phyloP scores from a whole-genome alignment of 1,140 invertebrate species.

The Caenorhabditis tropicalis region DNA sequence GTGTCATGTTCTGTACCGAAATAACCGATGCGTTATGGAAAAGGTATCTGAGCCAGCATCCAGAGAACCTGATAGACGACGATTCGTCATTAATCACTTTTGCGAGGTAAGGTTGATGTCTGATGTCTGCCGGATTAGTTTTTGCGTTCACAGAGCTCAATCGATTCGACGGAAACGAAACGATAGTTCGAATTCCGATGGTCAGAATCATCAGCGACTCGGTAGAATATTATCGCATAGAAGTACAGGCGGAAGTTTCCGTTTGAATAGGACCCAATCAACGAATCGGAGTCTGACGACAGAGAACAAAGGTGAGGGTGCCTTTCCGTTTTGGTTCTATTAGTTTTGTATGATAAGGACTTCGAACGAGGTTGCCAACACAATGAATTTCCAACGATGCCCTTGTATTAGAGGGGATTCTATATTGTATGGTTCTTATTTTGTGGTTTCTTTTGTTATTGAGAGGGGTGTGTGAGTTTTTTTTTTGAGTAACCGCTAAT shows the following conservation, averaged over 20 bases:
- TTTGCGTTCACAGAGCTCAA: conserved; percentile 29
- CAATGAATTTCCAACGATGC: too few species aligned
- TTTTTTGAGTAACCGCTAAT: not conserved
- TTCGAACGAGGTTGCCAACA: too few species aligned
- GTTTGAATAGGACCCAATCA: conserved; percentile 50
- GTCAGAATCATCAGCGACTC: conserved; percentile 46
- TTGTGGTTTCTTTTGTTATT: too few species aligned
- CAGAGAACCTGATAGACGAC: conserved; percentile 71
- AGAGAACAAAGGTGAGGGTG: conserved; percentile 21
- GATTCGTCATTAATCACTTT: conserved; percentile 71
- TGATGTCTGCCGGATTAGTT: not conserved
- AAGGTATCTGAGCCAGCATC: conserved; percentile 69
- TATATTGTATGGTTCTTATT: too few species aligned
- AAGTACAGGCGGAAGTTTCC: conserved; percentile 52
- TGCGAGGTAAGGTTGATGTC: conserved; percentile 61
- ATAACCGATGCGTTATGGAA: conserved; percentile 72
- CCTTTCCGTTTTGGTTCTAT: not conserved
- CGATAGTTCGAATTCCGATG: conserved; percentile 33
- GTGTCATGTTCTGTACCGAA: conserved; percentile 72
- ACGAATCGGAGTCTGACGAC: conserved; percentile 45
- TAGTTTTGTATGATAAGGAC: too few species aligned
- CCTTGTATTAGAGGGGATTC: too few species aligned
- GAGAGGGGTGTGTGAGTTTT: not conserved
- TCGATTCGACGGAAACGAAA: conserved; percentile 51
- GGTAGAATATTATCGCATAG: conserved; percentile 52